Conservation (phyloP, 2,888 invertebrate genomes). For the Loripinus fragilis region DNA sequence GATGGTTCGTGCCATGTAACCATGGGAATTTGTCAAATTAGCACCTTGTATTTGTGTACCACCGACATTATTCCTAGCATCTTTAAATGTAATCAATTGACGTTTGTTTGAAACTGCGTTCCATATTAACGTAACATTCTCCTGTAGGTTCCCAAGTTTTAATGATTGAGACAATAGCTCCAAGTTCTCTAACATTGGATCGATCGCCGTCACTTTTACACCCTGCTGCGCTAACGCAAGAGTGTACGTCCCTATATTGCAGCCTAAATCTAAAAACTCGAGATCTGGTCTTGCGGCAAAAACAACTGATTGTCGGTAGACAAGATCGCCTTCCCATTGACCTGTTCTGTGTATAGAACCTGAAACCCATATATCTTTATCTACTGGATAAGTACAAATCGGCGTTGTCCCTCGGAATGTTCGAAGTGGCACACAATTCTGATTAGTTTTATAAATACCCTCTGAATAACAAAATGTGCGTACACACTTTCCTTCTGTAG, state of each 20-base stretch:
- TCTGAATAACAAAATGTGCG: neutral
- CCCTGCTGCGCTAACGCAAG: slow-evolving; percentile 30
- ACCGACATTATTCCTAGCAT: slow-evolving; percentile 43
- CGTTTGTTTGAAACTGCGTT: slow-evolving; percentile 48
- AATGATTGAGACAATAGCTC: slow-evolving; percentile 37
- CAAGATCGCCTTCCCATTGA: slow-evolving; percentile 38
- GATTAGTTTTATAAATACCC: neutral
- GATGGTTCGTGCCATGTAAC: slow-evolving; percentile 6
- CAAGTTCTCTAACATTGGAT: slow-evolving; percentile 37
- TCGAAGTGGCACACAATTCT: neutral
- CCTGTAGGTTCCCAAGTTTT: slow-evolving; percentile 26
- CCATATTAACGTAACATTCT: slow-evolving; percentile 42
- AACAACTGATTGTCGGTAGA: slow-evolving; percentile 15
- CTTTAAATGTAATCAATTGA: slow-evolving; percentile 27
- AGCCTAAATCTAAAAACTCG: slow-evolving; percentile 45
- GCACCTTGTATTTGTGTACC: slow-evolving; percentile 28
- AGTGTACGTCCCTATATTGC: slow-evolving; percentile 47
- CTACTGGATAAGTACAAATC: slow-evolving; percentile 37
- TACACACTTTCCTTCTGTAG: neutral
- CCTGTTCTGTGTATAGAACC: slow-evolving; percentile 1
- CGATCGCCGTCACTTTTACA: slow-evolving; percentile 45
- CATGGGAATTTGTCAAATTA: neutral
- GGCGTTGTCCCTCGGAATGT: neutral
- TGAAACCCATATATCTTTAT: slow-evolving; percentile 36
- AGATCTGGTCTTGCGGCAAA: slow-evolving; percentile 12